A percentile compares a stretch with the other conserved stretches of the same genome.
Conservation (phyloP, 2,888 invertebrate species). For the Apantesis nais region DNA sequence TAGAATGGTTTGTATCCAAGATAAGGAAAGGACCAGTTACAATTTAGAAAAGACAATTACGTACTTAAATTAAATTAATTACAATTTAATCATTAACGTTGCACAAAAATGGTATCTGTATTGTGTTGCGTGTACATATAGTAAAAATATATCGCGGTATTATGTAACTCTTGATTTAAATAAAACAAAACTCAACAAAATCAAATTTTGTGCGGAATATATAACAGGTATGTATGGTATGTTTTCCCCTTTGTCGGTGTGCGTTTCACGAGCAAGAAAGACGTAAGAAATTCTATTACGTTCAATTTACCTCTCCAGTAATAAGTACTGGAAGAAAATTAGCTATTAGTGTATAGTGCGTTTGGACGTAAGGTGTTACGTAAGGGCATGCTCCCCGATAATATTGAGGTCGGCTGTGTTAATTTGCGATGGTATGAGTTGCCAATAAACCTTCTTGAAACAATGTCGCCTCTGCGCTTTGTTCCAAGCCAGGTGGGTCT, state of each 20-base stretch:
- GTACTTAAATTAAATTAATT: background rate
- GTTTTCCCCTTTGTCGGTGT: constrained; percentile 29
- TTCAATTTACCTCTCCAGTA: constrained; percentile 63
- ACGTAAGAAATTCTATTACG: constrained; percentile 71
- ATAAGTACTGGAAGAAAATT: constrained; percentile 66
- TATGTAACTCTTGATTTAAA: constrained; percentile 7
- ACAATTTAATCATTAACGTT: background rate
- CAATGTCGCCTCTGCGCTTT: constrained; percentile 66
- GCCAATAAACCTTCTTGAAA: constrained; percentile 68
- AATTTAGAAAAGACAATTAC: background rate
- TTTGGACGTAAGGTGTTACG: constrained; percentile 47
- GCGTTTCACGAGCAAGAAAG: constrained; percentile 44
- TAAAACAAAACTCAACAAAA: constrained; percentile 35
- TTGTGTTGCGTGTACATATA: background rate
- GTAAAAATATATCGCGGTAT: background rate
- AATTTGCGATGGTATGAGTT: constrained; percentile 69
- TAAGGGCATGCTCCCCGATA: constrained; percentile 58
- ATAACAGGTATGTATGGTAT: background rate
- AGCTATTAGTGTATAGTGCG: constrained; percentile 63
- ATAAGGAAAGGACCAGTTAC: constrained; percentile 42
- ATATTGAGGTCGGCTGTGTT: constrained; percentile 67
- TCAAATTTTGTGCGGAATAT: constrained; percentile 13
- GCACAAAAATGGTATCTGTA: background rate
- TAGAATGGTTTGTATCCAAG: constrained; percentile 1
- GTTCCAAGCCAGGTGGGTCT: constrained; percentile 64